Evolutionary conservation across 2,113 vertebrate genomes (phyloP), one percentile per base, ranked within the genome.

Genomic region (Neolamprologus modestus): DNA sequence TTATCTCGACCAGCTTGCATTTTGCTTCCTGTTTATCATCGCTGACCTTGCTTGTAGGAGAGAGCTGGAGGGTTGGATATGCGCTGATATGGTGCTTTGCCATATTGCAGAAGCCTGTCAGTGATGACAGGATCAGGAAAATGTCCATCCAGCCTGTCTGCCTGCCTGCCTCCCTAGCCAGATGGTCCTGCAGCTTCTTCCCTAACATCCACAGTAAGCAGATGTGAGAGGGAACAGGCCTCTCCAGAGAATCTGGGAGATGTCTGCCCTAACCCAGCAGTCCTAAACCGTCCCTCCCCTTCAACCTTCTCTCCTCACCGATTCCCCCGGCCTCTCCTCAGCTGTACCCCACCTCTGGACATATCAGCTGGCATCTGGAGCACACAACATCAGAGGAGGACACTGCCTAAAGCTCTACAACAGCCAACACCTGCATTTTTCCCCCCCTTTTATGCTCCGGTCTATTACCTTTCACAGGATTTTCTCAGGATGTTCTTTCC

Each of bases 101-200:
- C 95, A 96, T 96, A 96, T 94, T 96, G 95, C 93, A 54, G 35
- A 94, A 57, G 88, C 88, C 87, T 71, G 90, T 87, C 68, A 89
- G 87, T 86, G 89, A 90, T 33, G 90, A 26, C 90, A 86, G 87
- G 80, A 92, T 94, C 91, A 92, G 88, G 90, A 81, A 91, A 89
- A 84, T 42, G 80, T 87, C 88, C 81, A 13, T 85, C 90, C 85
- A 84, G 90, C 59, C 87, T 76, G 88, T 63, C 82, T 83, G 90
- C 79, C 57, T 80, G 59, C 86, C 92, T 81, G 24, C 47, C 71
- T 52, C 89, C 81, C 83, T 61, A 81, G 89, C 93, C 96, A 97
- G 95, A 97, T 97, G 97, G 96, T 87, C 93, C 54, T 37, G 79
- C 92, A 93, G 87, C 93, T 90, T 89, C 87, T 92, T 92, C 94